These are phyloP conservation scores for Calyptommatus sinebrachiatus DNA, from an alignment of 2,113 vertebrate genomes.

Conservation along the genomic window DNA sequence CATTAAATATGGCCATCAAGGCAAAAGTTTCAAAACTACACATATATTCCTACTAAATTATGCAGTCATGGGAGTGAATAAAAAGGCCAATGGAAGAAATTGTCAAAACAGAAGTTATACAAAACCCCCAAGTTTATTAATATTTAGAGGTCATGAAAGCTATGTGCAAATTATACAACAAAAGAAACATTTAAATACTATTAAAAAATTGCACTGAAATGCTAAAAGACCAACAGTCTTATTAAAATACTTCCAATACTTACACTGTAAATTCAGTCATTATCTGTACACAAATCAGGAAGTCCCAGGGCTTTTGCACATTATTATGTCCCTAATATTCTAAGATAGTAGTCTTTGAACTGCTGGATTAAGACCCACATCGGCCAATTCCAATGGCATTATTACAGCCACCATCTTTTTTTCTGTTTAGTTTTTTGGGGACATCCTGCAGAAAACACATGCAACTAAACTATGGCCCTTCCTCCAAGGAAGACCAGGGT, in stretches of 20 bases:
- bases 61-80: not conserved
- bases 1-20: too few species aligned
- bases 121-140: conserved; percentile 82
- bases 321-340: conserved; percentile 69
- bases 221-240: conserved; percentile 70
- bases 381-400: not conserved
- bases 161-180: conserved; percentile 82
- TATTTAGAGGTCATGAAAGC: conserved; percentile 80
- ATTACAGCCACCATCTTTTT: not conserved
- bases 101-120: conserved; percentile 52
- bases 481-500: not conserved
- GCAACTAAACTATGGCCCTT: not conserved
- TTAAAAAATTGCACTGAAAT: conserved; percentile 78
- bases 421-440: conserved; percentile 2
- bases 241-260: conserved; percentile 50
- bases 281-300: conserved; percentile 53
- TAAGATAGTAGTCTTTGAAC: conserved; percentile 43
- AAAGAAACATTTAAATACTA: conserved; percentile 83
- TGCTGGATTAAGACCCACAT: not conserved
- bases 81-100: conserved; percentile 30
- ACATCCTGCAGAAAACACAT: not conserved
- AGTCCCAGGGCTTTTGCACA: conserved; percentile 54
- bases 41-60: conserved; percentile 22
- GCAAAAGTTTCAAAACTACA: not conserved
- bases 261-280: conserved; percentile 49